Evolutionary conservation across 1,140 invertebrate genomes (phyloP), one percentile per base, ranked within the genome.

Genomic region (Drosophila hydei): DNA sequence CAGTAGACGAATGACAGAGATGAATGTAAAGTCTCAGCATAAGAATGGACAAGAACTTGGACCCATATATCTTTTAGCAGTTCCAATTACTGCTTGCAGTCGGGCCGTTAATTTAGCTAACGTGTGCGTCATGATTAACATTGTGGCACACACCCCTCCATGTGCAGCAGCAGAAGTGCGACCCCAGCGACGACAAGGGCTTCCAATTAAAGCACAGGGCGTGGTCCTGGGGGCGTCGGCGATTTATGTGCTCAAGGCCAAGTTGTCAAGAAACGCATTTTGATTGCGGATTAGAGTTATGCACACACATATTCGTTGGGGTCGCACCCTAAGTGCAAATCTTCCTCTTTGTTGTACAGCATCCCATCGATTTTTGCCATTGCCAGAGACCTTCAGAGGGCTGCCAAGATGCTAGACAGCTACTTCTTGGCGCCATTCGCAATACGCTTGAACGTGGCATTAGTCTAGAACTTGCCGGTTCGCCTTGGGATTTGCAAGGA

Each of bases 11-110:
- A 36, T 43, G 63, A 42, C 23, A 30, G n/a, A 36, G 45, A 43
- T 8, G n/a, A 21, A 18, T 54, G 42, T 16, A 62, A 21, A 21
- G 14, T 11, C 47, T 60, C 43, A 47, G n/a, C n/a, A n/a, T n/a
- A 59, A 23, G 63, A 65, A 65, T 58, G 33, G 14, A 54, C 21
- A 18, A 21, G 48, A 48, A 45, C 54, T 42, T 50, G 23, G 21
- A 38, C 19, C 70, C 79, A 47, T 83, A 83, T 83, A 81, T 85
- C 81, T 87, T 75, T 85, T 80, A 65, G 60, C 80, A 87, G 65
- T n/a, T 58, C 61, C 64, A 71, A 71, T 71, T 71, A 71, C 19
- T 50, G 36, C 42, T 40, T 9, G 16, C 33, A 6, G 4, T 36
- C 33, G 45, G 62, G 54, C 87, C 65, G 65, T 85, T 74, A 47